Evolutionary conservation across 2,888 invertebrate genomes (phyloP), one percentile per base, ranked within the genome.

Genomic region (Lasioglossum villosulum): DNA sequence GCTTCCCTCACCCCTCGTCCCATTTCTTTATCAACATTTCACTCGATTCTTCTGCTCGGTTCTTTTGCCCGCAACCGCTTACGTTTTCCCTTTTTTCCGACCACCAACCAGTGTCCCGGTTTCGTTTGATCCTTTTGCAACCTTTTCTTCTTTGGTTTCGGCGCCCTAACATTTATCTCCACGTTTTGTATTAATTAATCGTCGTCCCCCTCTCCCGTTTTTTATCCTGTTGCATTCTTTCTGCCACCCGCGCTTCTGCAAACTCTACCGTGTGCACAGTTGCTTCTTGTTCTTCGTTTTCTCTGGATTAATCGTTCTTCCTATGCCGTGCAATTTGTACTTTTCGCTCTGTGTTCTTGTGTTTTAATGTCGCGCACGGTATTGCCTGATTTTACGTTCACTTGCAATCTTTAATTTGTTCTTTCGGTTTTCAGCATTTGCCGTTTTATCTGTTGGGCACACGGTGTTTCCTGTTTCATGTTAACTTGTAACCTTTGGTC

Each of bases 21-120:
- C 34, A 39, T 75, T 42, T 66, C 81, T 74, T 78, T 78, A 66
- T 78, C 78, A 68, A 68, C 56, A 52, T 84, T 83, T 78, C 66
- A 30, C 74, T 19, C 39, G 56, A 34, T 23, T 27, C 12, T 37
- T 78, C 27, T 34, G 23, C 23, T 52, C 23, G 45, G 45, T 5
- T 16, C 45, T 45, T 45, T 45, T 45, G 16, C 52, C 59, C 27
- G 59, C 14, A 59, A 27, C 27, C 59, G 59, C 27, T 63, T 27
- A 34, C 23, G 2, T 39, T 27, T 30, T 4, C 45, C 42, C 4
- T 14, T 48, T 48, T 68, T 56, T 52, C 8, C 30, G 23, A 1
- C 27, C 59, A 27, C 27, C 59, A 27, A 63, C 59, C 27, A 27
- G 27, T 63, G 59, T 63, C 59, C 59, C 27, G 30, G 27, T 63